These are phyloP conservation scores for Steatocranus sp. DNA, from an alignment of 2,797 vertebrate genomes.

Conservation along the genomic window DNA sequence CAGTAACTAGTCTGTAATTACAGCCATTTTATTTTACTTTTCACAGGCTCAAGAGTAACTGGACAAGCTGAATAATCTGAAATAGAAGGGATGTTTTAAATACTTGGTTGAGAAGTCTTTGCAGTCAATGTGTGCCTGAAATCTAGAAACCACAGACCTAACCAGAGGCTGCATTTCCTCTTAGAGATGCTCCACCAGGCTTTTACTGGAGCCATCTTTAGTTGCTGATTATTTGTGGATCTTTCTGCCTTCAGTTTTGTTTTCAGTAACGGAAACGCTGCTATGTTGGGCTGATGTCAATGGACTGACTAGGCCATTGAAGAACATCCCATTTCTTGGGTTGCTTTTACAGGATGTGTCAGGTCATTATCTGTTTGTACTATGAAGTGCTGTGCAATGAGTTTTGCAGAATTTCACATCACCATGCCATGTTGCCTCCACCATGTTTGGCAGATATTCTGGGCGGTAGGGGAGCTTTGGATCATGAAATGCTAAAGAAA, in stretches of 20 bases:
- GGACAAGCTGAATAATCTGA: background rate
- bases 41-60: background rate
- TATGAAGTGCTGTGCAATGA: background rate
- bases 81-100: background rate
- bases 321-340: background rate
- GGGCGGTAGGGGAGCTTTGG: rapidly evolving
- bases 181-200: background rate
- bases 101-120: background rate
- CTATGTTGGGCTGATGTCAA: background rate
- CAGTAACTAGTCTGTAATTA: background rate
- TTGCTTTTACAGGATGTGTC: background rate
- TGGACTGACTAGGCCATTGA: rapidly evolving
- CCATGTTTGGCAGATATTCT: background rate
- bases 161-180: background rate
- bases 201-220: background rate
- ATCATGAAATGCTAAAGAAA: background rate
- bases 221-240: background rate
- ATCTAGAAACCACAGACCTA: background rate
- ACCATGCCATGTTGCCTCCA: background rate
- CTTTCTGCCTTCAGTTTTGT: background rate
- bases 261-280: background rate
- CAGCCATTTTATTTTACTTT: background rate
- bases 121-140: background rate
- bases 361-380: background rate
- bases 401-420: background rate